phyloP scores from a whole-genome alignment of 2,888 invertebrate genomes.

The Epirrhoe tristata region DNA sequence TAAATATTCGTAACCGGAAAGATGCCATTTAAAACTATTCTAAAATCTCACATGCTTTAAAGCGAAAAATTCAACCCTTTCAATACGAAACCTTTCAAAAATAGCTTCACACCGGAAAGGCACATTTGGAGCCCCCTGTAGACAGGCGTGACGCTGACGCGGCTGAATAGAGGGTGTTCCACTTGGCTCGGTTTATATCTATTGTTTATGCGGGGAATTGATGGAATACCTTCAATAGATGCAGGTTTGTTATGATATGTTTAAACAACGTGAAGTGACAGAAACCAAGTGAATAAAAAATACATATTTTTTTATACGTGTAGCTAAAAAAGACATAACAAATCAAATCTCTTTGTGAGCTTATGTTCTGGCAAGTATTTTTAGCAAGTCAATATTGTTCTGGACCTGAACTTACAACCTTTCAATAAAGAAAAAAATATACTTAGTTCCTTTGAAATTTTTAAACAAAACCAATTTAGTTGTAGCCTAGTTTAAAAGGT shows the following conservation, averaged over 20 bases:
- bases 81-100: constrained; percentile 31
- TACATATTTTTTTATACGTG: too few species aligned
- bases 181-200: constrained; percentile 81
- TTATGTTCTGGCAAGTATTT: too few species aligned
- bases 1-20: neutral
- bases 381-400: too few species aligned
- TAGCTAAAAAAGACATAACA: too few species aligned
- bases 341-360: too few species aligned
- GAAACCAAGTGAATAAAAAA: too few species aligned
- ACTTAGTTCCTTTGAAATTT: too few species aligned
- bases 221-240: constrained; percentile 64
- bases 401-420: too few species aligned
- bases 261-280: neutral
- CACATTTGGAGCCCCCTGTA: constrained; percentile 60
- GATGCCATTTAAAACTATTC: constrained; percentile 1
- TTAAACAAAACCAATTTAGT: too few species aligned
- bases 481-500: too few species aligned
- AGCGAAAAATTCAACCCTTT: constrained; percentile 31
- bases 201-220: constrained; percentile 78
- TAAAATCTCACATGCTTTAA: constrained; percentile 10
- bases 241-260: constrained; percentile 29
- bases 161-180: constrained; percentile 78
- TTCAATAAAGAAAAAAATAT: too few species aligned
- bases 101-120: constrained; percentile 29
- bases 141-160: constrained; percentile 75